These are phyloP conservation scores for Pherbina coryleti DNA, from an alignment of 2,888 invertebrate genomes.

Conservation along the genomic window DNA sequence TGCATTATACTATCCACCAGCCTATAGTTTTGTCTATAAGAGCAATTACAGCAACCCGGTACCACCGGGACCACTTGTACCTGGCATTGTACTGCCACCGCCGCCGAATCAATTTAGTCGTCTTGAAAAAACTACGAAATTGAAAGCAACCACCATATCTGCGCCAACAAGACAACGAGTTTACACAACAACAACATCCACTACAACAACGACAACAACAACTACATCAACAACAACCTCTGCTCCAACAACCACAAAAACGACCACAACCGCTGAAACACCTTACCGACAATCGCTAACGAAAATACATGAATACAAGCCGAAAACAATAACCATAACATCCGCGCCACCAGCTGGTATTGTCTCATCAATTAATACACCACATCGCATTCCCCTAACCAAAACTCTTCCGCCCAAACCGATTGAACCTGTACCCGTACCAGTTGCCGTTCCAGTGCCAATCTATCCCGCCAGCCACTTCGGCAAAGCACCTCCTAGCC, in stretches of 20 bases:
- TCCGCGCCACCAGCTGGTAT: slow-evolving; percentile 71
- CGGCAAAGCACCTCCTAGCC: slow-evolving; percentile 53
- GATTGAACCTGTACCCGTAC: slow-evolving; percentile 59
- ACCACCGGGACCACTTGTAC: slow-evolving; percentile 87
- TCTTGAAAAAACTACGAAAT: slow-evolving; percentile 72
- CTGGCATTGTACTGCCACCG: slow-evolving; percentile 89
- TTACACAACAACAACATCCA: slow-evolving; percentile 42
- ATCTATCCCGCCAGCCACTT: slow-evolving; percentile 59
- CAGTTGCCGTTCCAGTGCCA: slow-evolving; percentile 62
- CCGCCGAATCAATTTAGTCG: slow-evolving; percentile 89
- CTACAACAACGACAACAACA: slow-evolving; percentile 60
- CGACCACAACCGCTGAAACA: slow-evolving; percentile 46
- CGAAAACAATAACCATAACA: slow-evolving; percentile 67
- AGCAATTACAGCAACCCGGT: slow-evolving; percentile 82
- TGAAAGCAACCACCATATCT: slow-evolving; percentile 52
- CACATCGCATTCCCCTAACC: not conserved
- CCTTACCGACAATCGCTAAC: slow-evolving; percentile 57
- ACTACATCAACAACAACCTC: slow-evolving; percentile 44
- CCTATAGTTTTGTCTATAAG: slow-evolving; percentile 88
- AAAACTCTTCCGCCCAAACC: slow-evolving; percentile 40
- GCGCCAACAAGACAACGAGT: slow-evolving; percentile 41
- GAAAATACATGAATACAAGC: slow-evolving; percentile 56
- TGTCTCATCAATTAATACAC: slow-evolving; percentile 62
- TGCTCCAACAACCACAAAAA: slow-evolving; percentile 42
- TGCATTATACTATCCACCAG: slow-evolving; percentile 91